Evolutionary conservation across 1,140 invertebrate genomes (phyloP).

Genomic region (Antheraea mylitta): DNA sequence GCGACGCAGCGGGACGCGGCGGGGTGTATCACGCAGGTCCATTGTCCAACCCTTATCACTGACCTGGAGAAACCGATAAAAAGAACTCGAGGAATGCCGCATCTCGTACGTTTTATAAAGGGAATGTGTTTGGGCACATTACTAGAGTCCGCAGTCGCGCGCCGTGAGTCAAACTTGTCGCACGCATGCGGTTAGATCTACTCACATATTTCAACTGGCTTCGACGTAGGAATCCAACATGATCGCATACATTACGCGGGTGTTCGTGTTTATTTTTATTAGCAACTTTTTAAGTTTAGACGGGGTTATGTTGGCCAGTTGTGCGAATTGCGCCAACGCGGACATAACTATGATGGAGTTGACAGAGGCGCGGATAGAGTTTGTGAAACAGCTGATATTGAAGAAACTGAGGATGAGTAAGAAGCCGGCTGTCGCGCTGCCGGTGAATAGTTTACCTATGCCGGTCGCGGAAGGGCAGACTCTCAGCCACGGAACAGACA

Average conservation of each 20-base stretch:
- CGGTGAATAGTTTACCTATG: conserved; percentile 82
- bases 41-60: conserved; percentile 33
- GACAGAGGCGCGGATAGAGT: conserved; percentile 83
- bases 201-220: conserved; percentile 57
- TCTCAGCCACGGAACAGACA: conserved; percentile 60
- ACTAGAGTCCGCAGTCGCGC: conserved; percentile 36
- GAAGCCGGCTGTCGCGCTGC: conserved; percentile 79
- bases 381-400: conserved; percentile 90
- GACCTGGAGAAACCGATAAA: conserved; percentile 13
- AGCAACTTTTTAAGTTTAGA: conserved; percentile 43
- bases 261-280: conserved; percentile 50
- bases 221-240: conserved; percentile 45
- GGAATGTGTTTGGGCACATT: neutral
- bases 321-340: conserved; percentile 57
- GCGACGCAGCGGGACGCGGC: neutral
- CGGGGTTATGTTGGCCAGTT: conserved; percentile 46
- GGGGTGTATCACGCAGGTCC: conserved; percentile 34
- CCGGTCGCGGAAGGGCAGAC: conserved; percentile 84
- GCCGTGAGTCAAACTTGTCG: conserved; percentile 22
- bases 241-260: conserved; percentile 36
- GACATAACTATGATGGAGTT: conserved; percentile 55
- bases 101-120: conserved; percentile 9
- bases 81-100: conserved; percentile 11
- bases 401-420: conserved; percentile 87
- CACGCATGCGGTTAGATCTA: conserved; percentile 55